Percentiles rank a stretch among this genome's conserved stretches.
Evolutionary conservation across 2,797 vertebrate species (phyloP).

Genomic region (Pelodytes ibericus): DNA sequence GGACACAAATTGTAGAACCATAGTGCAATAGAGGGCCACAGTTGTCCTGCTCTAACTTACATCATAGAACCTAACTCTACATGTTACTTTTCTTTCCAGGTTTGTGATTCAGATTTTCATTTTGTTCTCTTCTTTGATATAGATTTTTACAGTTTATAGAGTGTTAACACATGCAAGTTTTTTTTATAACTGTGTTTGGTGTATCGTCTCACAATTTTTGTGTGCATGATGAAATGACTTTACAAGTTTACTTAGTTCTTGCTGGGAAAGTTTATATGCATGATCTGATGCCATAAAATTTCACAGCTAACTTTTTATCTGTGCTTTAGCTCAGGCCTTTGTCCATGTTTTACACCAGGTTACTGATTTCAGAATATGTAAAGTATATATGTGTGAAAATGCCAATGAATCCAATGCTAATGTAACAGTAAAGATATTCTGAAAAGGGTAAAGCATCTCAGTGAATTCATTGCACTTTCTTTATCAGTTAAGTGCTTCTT

Average conservation of each 20-base stretch:
- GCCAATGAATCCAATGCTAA: slow-evolving; percentile 19
- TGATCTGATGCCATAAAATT: slow-evolving; percentile 46
- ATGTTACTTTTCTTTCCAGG: slow-evolving; percentile 3
- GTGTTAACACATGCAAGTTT: slow-evolving; percentile 54
- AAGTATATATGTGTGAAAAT: slow-evolving; percentile 19
- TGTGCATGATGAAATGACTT: slow-evolving; percentile 49
- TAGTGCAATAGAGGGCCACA: not conserved
- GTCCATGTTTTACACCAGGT: slow-evolving; percentile 27
- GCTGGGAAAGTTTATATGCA: slow-evolving; percentile 46
- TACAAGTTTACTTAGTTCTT: slow-evolving; percentile 44
- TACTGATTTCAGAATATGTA: slow-evolving; percentile 34
- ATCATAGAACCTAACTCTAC: not conserved
- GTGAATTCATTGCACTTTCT: not conserved
- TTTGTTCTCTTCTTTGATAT: slow-evolving; percentile 49
- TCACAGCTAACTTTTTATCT: slow-evolving; percentile 36
- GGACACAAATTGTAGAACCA: too few species aligned
- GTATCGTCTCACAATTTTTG: slow-evolving; percentile 49
- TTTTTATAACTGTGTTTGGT: slow-evolving; percentile 49
- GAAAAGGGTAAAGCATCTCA: not conserved
- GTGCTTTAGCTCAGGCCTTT: slow-evolving; percentile 22
- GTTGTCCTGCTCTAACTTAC: not conserved
- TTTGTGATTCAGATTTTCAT: slow-evolving; percentile 35
- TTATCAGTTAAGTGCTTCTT: slow-evolving; percentile 1
- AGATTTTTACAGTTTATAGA: slow-evolving; percentile 48
- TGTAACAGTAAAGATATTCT: slow-evolving; percentile 24